Evolutionary conservation across 2,888 invertebrate species (phyloP).

Genomic region (Drosophila maculinotata): DNA sequence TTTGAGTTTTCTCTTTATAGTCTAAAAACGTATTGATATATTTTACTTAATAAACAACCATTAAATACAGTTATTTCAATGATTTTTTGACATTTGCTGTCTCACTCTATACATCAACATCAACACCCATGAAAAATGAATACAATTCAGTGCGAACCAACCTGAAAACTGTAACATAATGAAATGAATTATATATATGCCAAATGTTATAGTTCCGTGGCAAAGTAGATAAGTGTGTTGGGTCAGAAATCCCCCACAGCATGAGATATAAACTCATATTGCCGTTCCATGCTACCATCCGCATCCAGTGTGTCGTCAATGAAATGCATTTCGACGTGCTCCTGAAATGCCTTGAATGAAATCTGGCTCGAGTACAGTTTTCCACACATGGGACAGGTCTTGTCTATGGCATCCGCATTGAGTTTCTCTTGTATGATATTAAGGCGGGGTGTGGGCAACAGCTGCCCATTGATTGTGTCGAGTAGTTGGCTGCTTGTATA

Average conservation of each 20-base stretch:
- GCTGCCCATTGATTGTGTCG: slow-evolving; percentile 30
- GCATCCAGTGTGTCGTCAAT: slow-evolving; percentile 86
- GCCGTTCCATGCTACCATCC: slow-evolving; percentile 86
- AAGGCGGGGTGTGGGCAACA: slow-evolving; percentile 68
- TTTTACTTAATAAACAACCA: slow-evolving; percentile 11
- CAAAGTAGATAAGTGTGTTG: slow-evolving; percentile 80
- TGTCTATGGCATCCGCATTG: slow-evolving; percentile 83
- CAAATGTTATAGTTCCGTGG: slow-evolving; percentile 75
- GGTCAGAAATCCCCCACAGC: slow-evolving; percentile 85
- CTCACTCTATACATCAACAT: slow-evolving; percentile 15
- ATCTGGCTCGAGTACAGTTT: slow-evolving; percentile 87
- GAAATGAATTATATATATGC: slow-evolving; percentile 4
- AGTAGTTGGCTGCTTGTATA: slow-evolving; percentile 14
- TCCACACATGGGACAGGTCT: slow-evolving; percentile 92
- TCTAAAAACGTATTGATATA: background rate
- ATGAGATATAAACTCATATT: slow-evolving; percentile 86
- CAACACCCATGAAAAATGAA: slow-evolving; percentile 11
- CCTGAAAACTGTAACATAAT: background rate
- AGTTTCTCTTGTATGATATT: slow-evolving; percentile 82
- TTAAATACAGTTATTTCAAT: slow-evolving; percentile 9
- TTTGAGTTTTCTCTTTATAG: background rate
- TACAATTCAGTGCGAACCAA: slow-evolving; percentile 1
- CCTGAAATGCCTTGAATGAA: slow-evolving; percentile 88
- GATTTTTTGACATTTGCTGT: slow-evolving; percentile 20
- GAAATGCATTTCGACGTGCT: slow-evolving; percentile 92